These are phyloP conservation scores for Pantherophis guttatus DNA, from an alignment of 2,113 vertebrate species.

Conservation along the genomic window DNA sequence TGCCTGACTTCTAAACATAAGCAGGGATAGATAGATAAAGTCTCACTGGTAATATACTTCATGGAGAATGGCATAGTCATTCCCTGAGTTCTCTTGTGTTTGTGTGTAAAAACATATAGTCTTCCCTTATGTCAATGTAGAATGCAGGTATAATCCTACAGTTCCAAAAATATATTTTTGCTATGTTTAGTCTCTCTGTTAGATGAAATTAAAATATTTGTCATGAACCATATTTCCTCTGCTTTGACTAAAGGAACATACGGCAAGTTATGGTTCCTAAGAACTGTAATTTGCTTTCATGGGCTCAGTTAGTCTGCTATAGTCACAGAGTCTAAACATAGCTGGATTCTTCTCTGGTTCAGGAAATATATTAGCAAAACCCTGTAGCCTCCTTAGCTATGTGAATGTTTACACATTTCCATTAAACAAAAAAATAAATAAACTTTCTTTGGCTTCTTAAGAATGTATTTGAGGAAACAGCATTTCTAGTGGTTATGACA, in stretches of 20 bases:
- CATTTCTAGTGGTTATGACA: background rate
- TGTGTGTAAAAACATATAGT: background rate
- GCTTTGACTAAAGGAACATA: background rate
- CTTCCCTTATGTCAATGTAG: background rate
- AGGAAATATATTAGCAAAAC: constrained; percentile 45
- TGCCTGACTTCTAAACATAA: background rate
- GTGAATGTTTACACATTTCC: constrained; percentile 30
- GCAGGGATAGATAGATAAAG: background rate
- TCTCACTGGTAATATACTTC: background rate
- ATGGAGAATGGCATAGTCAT: background rate
- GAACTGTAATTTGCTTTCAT: background rate
- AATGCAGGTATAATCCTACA: background rate
- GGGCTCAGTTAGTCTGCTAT: background rate
- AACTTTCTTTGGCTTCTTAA: constrained; percentile 34
- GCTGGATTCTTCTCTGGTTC: constrained; percentile 32
- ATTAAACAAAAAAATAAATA: constrained; percentile 12
- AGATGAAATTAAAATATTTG: background rate
- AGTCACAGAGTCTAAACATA: background rate
- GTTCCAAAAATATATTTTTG: background rate
- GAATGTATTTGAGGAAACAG: background rate
- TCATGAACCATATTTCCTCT: background rate
- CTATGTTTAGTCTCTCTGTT: background rate
- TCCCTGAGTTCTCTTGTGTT: background rate
- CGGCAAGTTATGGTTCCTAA: background rate
- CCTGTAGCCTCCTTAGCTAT: constrained; percentile 50